Conservation (phyloP, 1,140 invertebrate species). For the Bicyclus anynana region DNA sequence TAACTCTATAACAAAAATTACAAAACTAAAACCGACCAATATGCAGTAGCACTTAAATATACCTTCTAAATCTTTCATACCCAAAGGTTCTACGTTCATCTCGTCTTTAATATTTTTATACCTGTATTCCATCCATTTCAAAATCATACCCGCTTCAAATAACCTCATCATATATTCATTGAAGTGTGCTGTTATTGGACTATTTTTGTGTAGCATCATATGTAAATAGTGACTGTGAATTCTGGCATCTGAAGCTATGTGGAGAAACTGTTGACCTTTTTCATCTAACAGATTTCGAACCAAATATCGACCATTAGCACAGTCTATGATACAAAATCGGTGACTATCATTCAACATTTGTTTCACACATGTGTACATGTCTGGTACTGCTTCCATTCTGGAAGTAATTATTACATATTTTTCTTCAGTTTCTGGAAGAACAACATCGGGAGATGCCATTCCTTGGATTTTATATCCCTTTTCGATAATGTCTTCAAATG, state of each 20-base stretch:
- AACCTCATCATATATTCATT: constrained; percentile 52
- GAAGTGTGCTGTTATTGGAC: constrained; percentile 42
- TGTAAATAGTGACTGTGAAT: constrained; percentile 66
- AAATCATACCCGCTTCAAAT: constrained; percentile 37
- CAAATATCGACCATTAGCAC: constrained; percentile 58
- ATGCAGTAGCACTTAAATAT: constrained; percentile 49
- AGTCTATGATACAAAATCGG: constrained; percentile 66
- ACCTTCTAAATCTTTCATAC: constrained; percentile 36
- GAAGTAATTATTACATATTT: constrained; percentile 52
- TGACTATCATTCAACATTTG: constrained; percentile 48
- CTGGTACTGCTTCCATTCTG: constrained; percentile 42
- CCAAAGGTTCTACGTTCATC: constrained; percentile 26
- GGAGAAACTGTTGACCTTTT: constrained; percentile 62
- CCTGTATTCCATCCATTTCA: constrained; percentile 37
- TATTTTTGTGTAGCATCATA: constrained; percentile 53
- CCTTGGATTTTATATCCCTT: constrained; percentile 63
- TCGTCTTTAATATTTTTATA: constrained; percentile 34
- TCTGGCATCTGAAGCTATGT: constrained; percentile 55
- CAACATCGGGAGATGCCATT: constrained; percentile 61
- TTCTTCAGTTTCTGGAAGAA: constrained; percentile 59
- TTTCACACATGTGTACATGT: constrained; percentile 53
- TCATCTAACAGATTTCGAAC: constrained; percentile 56
- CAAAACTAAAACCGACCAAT: constrained; percentile 31
- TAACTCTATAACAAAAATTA: constrained; percentile 50
- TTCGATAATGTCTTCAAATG: constrained; percentile 63